Evolutionary conservation across 1,140 invertebrate species (phyloP).

Genomic region (Leucophenga varia): DNA sequence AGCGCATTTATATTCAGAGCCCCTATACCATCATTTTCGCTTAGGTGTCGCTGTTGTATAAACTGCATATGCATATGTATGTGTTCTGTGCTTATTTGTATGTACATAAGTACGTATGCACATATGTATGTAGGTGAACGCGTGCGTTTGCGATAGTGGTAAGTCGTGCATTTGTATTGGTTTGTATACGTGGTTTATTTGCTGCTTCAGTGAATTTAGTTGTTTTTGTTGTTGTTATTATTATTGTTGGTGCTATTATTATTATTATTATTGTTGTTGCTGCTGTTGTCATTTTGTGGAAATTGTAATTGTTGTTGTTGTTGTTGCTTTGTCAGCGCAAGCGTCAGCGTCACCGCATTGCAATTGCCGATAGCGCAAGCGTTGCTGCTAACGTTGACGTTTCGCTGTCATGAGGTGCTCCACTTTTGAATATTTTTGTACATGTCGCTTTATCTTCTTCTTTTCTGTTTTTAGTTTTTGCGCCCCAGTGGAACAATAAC

Average conservation of each 20-base stretch:
- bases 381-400: constrained; percentile 37
- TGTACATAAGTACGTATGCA: constrained; percentile 19
- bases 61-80: too few relatives aligned
- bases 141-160: too few relatives aligned
- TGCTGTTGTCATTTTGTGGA: too few relatives aligned
- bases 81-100: too few relatives aligned
- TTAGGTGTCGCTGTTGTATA: too few relatives aligned
- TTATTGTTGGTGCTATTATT: constrained; percentile 8
- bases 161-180: too few relatives aligned
- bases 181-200: constrained; percentile 49
- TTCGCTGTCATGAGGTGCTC: constrained; percentile 35
- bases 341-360: not conserved
- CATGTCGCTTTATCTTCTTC: constrained; percentile 32
- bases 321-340: not conserved
- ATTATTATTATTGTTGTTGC: constrained; percentile 20
- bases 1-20: too few relatives aligned
- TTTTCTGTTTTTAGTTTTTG: constrained; percentile 23
- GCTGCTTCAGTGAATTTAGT: constrained; percentile 41
- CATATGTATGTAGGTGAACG: too few relatives aligned
- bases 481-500: constrained; percentile 30
- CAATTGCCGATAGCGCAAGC: not conserved
- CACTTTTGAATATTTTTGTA: constrained; percentile 38
- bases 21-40: too few relatives aligned
- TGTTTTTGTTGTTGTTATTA: constrained; percentile 16
- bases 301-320: constrained; percentile 19